Evolutionary conservation across 2,113 vertebrate species (phyloP), one percentile per base, ranked within the genome.

Genomic region (Pollimyrus isidori): DNA sequence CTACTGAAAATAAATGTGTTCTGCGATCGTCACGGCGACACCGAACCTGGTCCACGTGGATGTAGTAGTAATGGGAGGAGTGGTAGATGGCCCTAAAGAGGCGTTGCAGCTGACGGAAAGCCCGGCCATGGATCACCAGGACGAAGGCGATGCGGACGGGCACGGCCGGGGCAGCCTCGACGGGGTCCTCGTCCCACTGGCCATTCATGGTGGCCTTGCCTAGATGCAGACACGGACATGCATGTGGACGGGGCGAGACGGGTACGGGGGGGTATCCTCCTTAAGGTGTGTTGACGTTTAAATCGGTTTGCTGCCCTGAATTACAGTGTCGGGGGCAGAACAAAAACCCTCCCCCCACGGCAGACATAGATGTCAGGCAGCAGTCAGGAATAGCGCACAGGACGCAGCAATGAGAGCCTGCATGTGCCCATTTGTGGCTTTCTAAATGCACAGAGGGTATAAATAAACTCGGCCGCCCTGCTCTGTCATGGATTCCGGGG

Each of bases 61-160:
- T 98, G 94, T 99, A 99, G 95, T 98, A 99, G 94, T 97, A 99
- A 94, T 99, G 98, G 82, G 98, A 96, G 21, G 94, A 94, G 95
- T 99, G 98, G 95, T 99, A 99, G 93, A 99, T 99, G 93, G 98
- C 98, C 96, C 98, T 99, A 95, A 99, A 98, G 96, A 99, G 97
- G 92, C 98, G 97, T 21, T 97, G 97, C 82, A 99, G 96, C 93
- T 99, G 98, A 87, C 98, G 97, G 2, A 98, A 97, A 56, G 98
- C 98, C 39, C 97, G 96, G 88, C 98, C 98, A 39, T 99, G 98
- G 87, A 99, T 97, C 93, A 99, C 97, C 95, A 99, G 94, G 90
- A 99, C 96, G 90, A 98, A 99, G 21, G 96, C 98, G 87, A 99
- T 98, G 91, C 97, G 95, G 89, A 99, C 97, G 0, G 98, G 98